Percentiles rank a stretch among this genome's conserved stretches.
Evolutionary conservation across 1,140 invertebrate species (phyloP).

Genomic region (Hylaeus volcanicus): DNA sequence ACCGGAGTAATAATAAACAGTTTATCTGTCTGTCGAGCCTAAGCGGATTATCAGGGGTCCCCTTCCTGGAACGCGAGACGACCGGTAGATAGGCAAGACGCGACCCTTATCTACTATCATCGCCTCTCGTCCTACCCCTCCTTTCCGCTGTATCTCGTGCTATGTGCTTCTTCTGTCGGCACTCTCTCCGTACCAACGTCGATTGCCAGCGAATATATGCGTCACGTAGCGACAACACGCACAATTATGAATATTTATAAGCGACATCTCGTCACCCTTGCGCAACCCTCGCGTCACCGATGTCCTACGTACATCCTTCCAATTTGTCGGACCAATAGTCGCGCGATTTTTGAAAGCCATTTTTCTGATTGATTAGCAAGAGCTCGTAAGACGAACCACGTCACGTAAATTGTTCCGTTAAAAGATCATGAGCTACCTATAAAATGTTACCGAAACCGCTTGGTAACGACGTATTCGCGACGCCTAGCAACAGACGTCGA

Average conservation of each 20-base stretch:
- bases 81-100: slow-evolving; percentile 66
- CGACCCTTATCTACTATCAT: slow-evolving; percentile 65
- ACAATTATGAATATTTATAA: slow-evolving; percentile 69
- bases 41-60: slow-evolving; percentile 67
- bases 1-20: slow-evolving; percentile 71
- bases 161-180: slow-evolving; percentile 11
- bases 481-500: not conserved
- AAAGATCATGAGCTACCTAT: not conserved
- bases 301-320: slow-evolving; percentile 41
- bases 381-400: too few species aligned
- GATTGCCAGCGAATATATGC: slow-evolving; percentile 52
- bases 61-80: slow-evolving; percentile 60
- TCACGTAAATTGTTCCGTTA: too few species aligned
- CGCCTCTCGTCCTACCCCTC: slow-evolving; percentile 34
- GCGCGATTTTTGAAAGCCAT: not conserved
- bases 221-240: slow-evolving; percentile 63
- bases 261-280: slow-evolving; percentile 46
- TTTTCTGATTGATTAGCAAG: too few species aligned
- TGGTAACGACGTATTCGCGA: not conserved
- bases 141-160: slow-evolving; percentile 2
- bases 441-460: not conserved
- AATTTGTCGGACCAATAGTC: slow-evolving; percentile 47
- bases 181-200: slow-evolving; percentile 33
- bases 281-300: slow-evolving; percentile 33
- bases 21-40: slow-evolving; percentile 68